Percentiles rank a stretch among this genome's conserved stretches.
phyloP scores from a whole-genome alignment of 1,140 invertebrate genomes.

The Drosophila carrolli region DNA sequence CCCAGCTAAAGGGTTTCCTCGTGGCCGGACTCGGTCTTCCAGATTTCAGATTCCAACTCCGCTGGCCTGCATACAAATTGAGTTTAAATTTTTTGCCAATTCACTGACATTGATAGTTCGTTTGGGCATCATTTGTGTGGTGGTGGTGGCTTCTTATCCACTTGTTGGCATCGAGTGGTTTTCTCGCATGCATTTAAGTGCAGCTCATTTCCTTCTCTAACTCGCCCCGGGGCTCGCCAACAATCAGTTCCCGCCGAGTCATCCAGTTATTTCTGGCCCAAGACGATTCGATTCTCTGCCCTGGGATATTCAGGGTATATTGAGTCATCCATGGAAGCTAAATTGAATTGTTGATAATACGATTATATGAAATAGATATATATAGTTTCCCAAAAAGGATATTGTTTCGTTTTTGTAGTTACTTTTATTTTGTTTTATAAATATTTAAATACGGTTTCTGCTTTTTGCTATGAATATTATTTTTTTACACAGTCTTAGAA shows the following conservation, averaged over 20 bases:
- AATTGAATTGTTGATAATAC: not conserved
- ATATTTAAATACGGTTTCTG: no score
- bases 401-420: not conserved
- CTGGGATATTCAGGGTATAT: constrained; percentile 5
- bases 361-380: not conserved
- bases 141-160: constrained; percentile 84
- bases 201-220: constrained; percentile 80
- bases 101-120: constrained; percentile 84
- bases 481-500: no score
- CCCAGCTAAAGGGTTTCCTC: constrained; percentile 77
- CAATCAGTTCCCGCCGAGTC: constrained; percentile 58
- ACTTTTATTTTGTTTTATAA: no score
- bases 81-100: constrained; percentile 84
- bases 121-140: constrained; percentile 83
- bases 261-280: constrained; percentile 75
- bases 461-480: no score
- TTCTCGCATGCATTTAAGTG: constrained; percentile 82
- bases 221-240: constrained; percentile 50
- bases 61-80: constrained; percentile 81
- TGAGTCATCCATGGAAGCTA: not conserved
- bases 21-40: constrained; percentile 35
- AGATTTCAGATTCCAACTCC: constrained; percentile 11
- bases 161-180: constrained; percentile 84
- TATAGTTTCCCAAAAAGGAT: not conserved
- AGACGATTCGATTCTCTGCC: constrained; percentile 28